Conservation (phyloP, 1,140 invertebrate species). For the Zeugodacus cucurbitae region DNA sequence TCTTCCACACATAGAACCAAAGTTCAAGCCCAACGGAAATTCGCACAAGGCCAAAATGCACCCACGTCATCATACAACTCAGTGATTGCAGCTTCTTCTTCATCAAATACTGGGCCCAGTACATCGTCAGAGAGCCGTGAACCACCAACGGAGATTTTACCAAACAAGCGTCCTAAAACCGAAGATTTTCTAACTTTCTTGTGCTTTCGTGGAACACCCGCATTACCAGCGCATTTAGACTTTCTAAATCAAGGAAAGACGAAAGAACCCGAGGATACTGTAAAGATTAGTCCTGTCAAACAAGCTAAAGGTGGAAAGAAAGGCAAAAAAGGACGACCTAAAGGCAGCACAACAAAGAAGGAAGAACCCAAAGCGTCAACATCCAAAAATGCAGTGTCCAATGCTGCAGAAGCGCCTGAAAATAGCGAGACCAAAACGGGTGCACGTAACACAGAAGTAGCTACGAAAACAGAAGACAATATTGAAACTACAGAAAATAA, state of each 20-base stretch:
- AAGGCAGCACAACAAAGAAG: conserved; percentile 43
- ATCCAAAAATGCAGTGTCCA: conserved; percentile 3
- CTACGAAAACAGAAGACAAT: background rate
- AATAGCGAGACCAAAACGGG: background rate
- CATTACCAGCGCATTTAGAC: conserved; percentile 79
- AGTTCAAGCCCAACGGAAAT: conserved; percentile 90
- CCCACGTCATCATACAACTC: conserved; percentile 57
- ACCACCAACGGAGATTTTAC: conserved; percentile 70
- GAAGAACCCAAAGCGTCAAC: conserved; percentile 2
- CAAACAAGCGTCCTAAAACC: conserved; percentile 82
- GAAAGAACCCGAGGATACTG: conserved; percentile 50
- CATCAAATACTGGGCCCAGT: conserved; percentile 71
- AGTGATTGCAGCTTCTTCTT: conserved; percentile 68
- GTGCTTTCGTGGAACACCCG: conserved; percentile 83
- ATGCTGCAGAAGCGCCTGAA: background rate
- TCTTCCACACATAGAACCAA: conserved; percentile 71
- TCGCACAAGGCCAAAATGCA: conserved; percentile 81
- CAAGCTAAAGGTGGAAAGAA: conserved; percentile 44
- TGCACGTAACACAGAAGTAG: background rate
- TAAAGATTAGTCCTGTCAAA: conserved; percentile 47
- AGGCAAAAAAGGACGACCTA: conserved; percentile 57
- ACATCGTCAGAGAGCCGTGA: conserved; percentile 66
- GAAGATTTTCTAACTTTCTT: conserved; percentile 92
- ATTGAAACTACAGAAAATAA: conserved; percentile 36
- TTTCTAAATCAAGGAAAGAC: conserved; percentile 74